Evolutionary conservation across 2,797 vertebrate genomes (phyloP), one percentile per base, ranked within the genome.

Genomic region (Emys orbicularis): DNA sequence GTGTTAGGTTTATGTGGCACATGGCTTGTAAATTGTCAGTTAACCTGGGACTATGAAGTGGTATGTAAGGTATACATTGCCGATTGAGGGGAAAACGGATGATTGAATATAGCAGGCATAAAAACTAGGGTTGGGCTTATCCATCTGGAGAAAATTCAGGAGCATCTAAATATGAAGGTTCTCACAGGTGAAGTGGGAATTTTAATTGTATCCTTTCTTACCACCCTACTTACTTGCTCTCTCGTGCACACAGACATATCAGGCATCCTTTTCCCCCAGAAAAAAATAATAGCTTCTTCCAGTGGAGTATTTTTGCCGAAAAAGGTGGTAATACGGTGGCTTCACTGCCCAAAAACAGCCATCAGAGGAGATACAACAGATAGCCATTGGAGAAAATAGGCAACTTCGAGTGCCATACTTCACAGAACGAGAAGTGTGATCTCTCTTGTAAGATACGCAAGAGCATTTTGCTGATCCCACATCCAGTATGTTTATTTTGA

Each of bases 41-140:
- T 77, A 84, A 1, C 25, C 37, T 12, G 34, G 61, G 47, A 6
- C 68, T 79, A 47, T 72, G 61, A 34, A 59, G 9, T 12, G 25
- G 23, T 29, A 13, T 5, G n/a, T 5, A 7, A 52, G 23, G 29
- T 1, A 0, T 21, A 6, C 27, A 13, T 27, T 88, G 53, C 3
- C 6, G 9, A 3, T 1, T 79, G 12, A 1, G 27, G 57, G 79
- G 49, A 27, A 86, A 65, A n/a, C 18, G 37, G 31, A 31, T 3
- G 3, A 84, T 9, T 34, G 37, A 52, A 34, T 65, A 50, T 1
- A 31, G 37, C 29, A 81, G 65, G 57, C 11, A 16, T 61, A 37
- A 76, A 90, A 68, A n/a, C 49, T 74, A 68, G 23, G 1, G 29
- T 79, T 65, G 56, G 5, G 7, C 76, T 68, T 54, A 61, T 61